A percentile compares a stretch with the other conserved stretches of the same genome.
phyloP scores from a whole-genome alignment of 2,113 vertebrate genomes.

The Empidonax traillii region DNA sequence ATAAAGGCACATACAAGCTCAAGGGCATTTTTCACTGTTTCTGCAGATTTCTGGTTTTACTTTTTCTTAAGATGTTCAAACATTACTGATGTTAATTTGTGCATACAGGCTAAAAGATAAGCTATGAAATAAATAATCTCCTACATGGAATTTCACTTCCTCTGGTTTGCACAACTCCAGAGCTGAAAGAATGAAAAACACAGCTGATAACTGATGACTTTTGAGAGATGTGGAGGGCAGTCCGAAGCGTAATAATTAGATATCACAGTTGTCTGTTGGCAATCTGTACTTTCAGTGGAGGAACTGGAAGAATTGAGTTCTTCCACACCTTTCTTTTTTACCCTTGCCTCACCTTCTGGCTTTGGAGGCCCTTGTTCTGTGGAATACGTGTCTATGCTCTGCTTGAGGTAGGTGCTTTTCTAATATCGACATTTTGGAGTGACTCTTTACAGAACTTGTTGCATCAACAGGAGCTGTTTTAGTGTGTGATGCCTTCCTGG shows the following conservation, averaged over 20 bases:
- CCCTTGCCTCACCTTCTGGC: background rate
- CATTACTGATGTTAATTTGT: background rate
- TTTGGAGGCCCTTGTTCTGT: background rate
- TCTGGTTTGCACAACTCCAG: background rate
- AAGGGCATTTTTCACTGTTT: background rate
- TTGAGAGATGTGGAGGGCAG: background rate
- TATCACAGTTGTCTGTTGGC: background rate
- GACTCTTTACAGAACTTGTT: background rate
- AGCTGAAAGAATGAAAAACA: background rate
- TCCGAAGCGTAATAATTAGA: background rate
- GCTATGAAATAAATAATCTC: background rate
- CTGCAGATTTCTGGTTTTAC: background rate
- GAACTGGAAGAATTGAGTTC: background rate
- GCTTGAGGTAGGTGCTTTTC: background rate
- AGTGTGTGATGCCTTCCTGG: background rate
- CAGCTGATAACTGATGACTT: background rate
- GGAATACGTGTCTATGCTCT: background rate
- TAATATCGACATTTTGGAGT: background rate
- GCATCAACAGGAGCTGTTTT: background rate
- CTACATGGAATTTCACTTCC: background rate
- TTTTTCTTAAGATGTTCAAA: background rate
- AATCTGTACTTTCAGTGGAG: background rate
- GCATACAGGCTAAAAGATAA: background rate
- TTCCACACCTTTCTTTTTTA: background rate
- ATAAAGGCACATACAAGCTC: background rate